A percentile compares a stretch with the other conserved stretches of the same genome.
Conservation (phyloP, 2,797 vertebrate genomes). For the Hydrophis major region DNA sequence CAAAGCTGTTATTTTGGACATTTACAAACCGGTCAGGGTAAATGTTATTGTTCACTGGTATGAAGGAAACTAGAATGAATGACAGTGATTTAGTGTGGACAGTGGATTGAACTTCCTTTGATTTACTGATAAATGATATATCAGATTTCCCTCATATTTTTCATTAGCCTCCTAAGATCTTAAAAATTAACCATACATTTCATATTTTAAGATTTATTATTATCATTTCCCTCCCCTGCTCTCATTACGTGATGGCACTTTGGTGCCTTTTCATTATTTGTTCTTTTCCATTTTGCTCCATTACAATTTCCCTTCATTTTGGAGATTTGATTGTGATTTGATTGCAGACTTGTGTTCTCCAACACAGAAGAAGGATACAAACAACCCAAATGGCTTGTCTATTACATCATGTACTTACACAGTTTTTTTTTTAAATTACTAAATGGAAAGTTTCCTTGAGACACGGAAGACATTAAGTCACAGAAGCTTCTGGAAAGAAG, state of each 20-base stretch:
- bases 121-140: not conserved
- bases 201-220: not conserved
- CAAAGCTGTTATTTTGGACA: conserved; percentile 6
- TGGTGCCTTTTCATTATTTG: not conserved
- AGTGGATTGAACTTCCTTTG: not conserved
- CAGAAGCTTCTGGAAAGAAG: not conserved
- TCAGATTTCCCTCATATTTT: not conserved
- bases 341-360: no score
- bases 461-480: not conserved
- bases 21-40: conserved; percentile 4
- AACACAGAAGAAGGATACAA: not conserved
- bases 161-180: not conserved
- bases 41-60: conserved; percentile 4
- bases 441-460: not conserved
- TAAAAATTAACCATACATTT: not conserved
- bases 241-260: not conserved
- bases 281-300: not conserved
- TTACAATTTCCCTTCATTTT: not conserved
- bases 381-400: not conserved
- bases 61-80: not conserved
- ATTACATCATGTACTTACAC: not conserved
- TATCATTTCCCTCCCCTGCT: not conserved
- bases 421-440: not conserved
- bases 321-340: not conserved
- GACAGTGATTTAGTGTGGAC: not conserved